Conservation (phyloP, 2,888 invertebrate genomes). For the Helicoverpa assulta region DNA sequence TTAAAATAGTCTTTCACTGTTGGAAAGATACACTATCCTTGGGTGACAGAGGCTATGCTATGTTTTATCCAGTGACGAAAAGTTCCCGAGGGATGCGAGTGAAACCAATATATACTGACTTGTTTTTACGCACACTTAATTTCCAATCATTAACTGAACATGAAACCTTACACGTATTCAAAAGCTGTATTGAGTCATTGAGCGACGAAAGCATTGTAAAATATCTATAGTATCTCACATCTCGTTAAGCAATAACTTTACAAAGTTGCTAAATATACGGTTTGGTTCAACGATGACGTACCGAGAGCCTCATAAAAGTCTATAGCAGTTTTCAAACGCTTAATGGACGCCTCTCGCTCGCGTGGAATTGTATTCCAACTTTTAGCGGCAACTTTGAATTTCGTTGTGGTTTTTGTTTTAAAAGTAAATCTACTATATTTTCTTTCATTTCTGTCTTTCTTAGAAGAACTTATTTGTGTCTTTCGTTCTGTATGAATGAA, state of each 20-base stretch:
- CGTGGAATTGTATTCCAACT: slow-evolving; percentile 67
- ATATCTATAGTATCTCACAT: slow-evolving; percentile 51
- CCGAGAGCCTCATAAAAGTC: slow-evolving; percentile 75
- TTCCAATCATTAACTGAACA: background rate
- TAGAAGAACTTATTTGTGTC: slow-evolving; percentile 37
- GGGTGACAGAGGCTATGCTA: too few relatives aligned
- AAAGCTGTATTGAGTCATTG: slow-evolving; percentile 10
- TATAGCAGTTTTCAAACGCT: slow-evolving; percentile 70
- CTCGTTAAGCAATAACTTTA: slow-evolving; percentile 67
- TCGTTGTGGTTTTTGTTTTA: slow-evolving; percentile 59
- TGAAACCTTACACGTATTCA: background rate
- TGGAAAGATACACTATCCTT: too few relatives aligned
- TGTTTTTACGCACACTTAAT: too few relatives aligned
- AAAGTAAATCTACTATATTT: slow-evolving; percentile 39
- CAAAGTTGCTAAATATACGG: slow-evolving; percentile 75
- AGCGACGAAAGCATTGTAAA: slow-evolving; percentile 50
- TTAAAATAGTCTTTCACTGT: too few relatives aligned
- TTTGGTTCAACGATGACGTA: slow-evolving; percentile 67
- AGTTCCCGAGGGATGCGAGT: too few relatives aligned
- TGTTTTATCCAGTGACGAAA: too few relatives aligned
- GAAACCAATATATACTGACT: too few relatives aligned
- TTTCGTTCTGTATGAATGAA: slow-evolving; percentile 29
- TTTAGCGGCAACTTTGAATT: slow-evolving; percentile 63
- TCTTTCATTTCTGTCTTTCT: slow-evolving; percentile 42
- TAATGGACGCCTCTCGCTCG: slow-evolving; percentile 69